A percentile compares a stretch with the other conserved stretches of the same genome.
Conservation (phyloP, 2,113 vertebrate species). For the Lutjanus erythropterus region DNA sequence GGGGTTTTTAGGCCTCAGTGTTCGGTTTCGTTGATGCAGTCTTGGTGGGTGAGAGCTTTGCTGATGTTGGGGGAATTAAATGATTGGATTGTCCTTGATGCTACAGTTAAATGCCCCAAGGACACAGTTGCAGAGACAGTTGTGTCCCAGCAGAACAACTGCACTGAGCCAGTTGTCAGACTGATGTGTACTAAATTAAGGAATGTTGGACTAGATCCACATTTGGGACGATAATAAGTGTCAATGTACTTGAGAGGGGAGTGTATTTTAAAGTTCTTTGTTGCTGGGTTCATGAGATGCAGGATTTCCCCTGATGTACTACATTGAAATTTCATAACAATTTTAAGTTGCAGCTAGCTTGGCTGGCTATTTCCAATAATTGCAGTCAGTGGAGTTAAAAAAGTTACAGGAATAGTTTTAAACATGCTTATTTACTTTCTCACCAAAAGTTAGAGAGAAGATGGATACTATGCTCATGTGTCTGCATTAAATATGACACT, state of each 20-base stretch:
- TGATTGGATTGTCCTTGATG: conserved; percentile 29
- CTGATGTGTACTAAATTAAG: conserved; percentile 8
- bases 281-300: neutral
- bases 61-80: conserved; percentile 16
- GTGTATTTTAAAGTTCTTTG: neutral
- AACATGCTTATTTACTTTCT: neutral
- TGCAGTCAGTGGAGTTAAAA: neutral
- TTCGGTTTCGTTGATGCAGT: conserved; percentile 3
- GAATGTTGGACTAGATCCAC: neutral
- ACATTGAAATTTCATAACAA: too few species aligned
- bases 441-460: neutral
- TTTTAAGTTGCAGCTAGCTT: neutral
- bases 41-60: conserved; percentile 9
- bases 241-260: neutral
- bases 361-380: neutral
- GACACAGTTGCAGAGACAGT: neutral
- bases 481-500: neutral
- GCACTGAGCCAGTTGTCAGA: neutral
- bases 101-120: conserved; percentile 1
- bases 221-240: conserved; percentile 3
- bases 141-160: neutral
- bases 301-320: neutral
- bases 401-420: neutral
- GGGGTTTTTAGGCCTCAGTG: neutral
- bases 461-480: neutral